These are phyloP conservation scores for Apantesis nais DNA, from an alignment of 2,888 invertebrate genomes.

Conservation along the genomic window DNA sequence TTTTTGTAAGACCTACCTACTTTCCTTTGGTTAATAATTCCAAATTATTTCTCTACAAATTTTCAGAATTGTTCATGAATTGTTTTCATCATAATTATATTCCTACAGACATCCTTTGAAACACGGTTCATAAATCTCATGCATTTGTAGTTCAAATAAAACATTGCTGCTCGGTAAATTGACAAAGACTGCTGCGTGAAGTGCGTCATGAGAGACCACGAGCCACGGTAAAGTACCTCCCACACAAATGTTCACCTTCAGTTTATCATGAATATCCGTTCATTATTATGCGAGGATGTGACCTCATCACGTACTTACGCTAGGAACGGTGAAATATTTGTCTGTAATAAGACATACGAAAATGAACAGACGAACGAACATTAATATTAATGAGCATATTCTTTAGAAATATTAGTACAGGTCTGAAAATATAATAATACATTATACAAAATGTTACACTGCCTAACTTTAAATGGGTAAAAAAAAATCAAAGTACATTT, in stretches of 20 bases:
- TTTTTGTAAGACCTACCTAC: too few species aligned
- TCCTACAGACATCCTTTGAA: background rate
- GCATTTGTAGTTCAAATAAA: background rate
- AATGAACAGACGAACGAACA: background rate
- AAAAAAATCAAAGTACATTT: too few species aligned
- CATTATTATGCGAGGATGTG: background rate
- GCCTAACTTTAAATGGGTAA: too few species aligned
- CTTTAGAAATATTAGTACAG: background rate
- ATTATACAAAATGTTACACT: too few species aligned
- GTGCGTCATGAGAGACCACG: conserved; percentile 39
- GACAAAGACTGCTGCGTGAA: conserved; percentile 17
- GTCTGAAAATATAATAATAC: background rate
- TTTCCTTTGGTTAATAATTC: background rate
- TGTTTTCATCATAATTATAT: background rate
- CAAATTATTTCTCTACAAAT: background rate
- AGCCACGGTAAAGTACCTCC: conserved; percentile 16
- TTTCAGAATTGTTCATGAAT: background rate
- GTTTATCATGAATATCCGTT: background rate
- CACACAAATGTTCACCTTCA: conserved; percentile 6
- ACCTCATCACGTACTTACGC: background rate
- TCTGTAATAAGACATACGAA: background rate
- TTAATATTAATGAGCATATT: background rate
- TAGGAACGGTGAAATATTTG: background rate
- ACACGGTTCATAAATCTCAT: background rate
- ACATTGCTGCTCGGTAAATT: background rate